phyloP scores from a whole-genome alignment of 2,113 vertebrate species.

The Callipepla californica region DNA sequence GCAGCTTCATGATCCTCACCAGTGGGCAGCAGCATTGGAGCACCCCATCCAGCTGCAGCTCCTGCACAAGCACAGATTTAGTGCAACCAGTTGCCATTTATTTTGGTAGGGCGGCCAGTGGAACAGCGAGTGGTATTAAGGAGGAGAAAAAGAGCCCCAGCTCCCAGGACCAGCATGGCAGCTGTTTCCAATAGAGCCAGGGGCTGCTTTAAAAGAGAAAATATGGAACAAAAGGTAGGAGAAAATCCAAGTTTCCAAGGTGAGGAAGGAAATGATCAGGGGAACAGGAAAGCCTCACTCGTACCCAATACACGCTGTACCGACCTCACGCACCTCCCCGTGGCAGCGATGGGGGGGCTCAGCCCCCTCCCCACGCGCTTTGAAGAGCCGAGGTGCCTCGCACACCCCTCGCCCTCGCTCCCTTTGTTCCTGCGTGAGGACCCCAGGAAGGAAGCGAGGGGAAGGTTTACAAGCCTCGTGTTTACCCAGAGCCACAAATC shows the following conservation, averaged over 20 bases:
- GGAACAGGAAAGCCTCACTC: constrained; percentile 68
- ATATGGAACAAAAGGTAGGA: constrained; percentile 67
- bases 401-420: constrained; percentile 6
- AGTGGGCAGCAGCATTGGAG: not conserved
- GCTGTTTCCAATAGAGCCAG: constrained; percentile 63
- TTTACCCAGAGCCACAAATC: constrained; percentile 71
- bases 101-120: not conserved
- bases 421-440: constrained; percentile 73
- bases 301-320: constrained; percentile 47
- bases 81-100: not conserved
- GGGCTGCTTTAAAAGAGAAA: constrained; percentile 21
- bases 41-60: not conserved
- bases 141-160: not conserved
- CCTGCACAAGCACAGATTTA: accelerated
- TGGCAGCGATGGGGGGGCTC: not conserved
- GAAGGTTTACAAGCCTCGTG: constrained; percentile 75
- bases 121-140: not conserved
- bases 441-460: constrained; percentile 68
- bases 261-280: constrained; percentile 76
- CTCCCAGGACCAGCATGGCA: not conserved
- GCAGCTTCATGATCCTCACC: not conserved
- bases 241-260: constrained; percentile 70
- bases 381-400: not conserved
- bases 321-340: constrained; percentile 33
- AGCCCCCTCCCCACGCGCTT: not conserved